Percentiles rank a stretch among this genome's conserved stretches.
phyloP scores from a whole-genome alignment of 2,888 invertebrate genomes.

The Steinernema hermaphroditum region DNA sequence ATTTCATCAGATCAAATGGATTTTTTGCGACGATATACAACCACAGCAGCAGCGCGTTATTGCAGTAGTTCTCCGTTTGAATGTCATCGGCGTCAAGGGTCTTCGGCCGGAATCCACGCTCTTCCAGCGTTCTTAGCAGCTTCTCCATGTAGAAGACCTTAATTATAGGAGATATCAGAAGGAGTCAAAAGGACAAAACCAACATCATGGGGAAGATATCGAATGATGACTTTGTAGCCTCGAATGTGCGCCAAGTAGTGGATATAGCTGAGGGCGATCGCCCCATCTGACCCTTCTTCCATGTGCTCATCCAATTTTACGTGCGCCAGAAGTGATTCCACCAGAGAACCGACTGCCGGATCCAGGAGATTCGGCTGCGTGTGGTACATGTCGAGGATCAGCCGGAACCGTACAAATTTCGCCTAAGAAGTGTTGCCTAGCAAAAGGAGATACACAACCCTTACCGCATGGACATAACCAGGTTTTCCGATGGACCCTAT shows the following conservation, averaged over 20 bases:
- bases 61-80: slow-evolving; percentile 20
- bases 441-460: not conserved
- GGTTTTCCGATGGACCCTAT: slow-evolving; percentile 3
- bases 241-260: slow-evolving; percentile 38
- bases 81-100: not conserved
- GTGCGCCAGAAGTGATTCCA: slow-evolving; percentile 16
- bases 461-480: slow-evolving; percentile 15
- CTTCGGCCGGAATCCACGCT: slow-evolving; percentile 27
- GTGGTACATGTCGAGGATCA: slow-evolving; percentile 41
- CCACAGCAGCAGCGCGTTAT: slow-evolving; percentile 54
- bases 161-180: no score
- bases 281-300: not conserved
- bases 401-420: slow-evolving; percentile 36
- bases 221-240: slow-evolving; percentile 49
- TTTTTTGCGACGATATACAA: slow-evolving; percentile 63
- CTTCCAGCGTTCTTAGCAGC: slow-evolving; percentile 49
- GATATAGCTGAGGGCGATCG: slow-evolving; percentile 20
- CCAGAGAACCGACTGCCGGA: slow-evolving; percentile 17
- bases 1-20: slow-evolving; percentile 60
- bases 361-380: slow-evolving; percentile 59
- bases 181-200: not conserved
- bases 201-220: slow-evolving; percentile 51
- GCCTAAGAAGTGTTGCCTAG: not conserved
- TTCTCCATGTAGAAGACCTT: slow-evolving; percentile 53
- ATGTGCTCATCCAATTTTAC: not conserved